Evolutionary conservation across 2,888 invertebrate genomes (phyloP).

Genomic region (Leptothorax acervorum): DNA sequence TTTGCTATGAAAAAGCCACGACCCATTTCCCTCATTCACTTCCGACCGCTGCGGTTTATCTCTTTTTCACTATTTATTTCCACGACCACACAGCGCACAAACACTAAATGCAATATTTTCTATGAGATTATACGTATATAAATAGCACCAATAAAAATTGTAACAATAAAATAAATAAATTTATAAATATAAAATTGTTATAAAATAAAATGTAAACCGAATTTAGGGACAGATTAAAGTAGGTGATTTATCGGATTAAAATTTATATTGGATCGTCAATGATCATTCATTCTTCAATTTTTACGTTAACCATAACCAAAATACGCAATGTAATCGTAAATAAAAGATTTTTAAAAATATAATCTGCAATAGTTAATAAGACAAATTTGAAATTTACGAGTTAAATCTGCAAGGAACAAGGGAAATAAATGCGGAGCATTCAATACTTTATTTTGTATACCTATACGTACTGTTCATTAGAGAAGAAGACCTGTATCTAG

Average conservation of each 20-base stretch:
- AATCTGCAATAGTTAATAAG: not conserved
- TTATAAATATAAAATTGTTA: not conserved
- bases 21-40: constrained; percentile 64
- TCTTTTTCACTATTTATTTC: constrained; percentile 61
- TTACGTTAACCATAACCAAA: not conserved
- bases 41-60: constrained; percentile 6
- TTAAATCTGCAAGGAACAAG: not conserved
- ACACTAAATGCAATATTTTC: constrained; percentile 23
- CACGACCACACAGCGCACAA: constrained; percentile 36
- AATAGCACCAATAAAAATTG: not conserved
- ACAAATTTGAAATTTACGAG: not conserved
- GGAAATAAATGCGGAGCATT: not conserved
- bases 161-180: constrained; percentile 6
- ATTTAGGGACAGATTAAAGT: not conserved
- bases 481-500: not conserved
- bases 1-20: constrained; percentile 61
- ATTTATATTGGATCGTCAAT: not conserved
- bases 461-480: not conserved
- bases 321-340: not conserved
- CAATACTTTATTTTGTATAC: not conserved
- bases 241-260: not conserved
- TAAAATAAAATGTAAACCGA: not conserved
- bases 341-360: not conserved
- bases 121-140: constrained; percentile 12
- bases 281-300: not conserved